Evolutionary conservation across 2,113 vertebrate species (phyloP), one percentile per base, ranked within the genome.

Genomic region (Apteryx owenii): DNA sequence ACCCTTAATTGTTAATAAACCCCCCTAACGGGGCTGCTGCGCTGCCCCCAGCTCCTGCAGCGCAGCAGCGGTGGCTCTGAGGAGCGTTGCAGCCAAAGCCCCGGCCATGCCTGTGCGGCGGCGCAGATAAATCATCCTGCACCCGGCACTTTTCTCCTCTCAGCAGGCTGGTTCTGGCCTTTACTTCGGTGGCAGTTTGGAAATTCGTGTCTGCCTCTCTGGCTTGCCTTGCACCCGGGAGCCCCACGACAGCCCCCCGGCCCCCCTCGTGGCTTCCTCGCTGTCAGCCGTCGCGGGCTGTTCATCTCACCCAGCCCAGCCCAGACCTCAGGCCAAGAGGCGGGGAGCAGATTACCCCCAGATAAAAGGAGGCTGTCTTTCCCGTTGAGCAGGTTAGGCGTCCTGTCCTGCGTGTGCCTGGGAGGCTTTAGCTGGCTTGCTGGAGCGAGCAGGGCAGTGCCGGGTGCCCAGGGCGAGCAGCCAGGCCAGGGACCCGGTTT

Each of bases 281-380:
- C 31, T 81, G 54, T 26, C 96, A 96, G 89, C 71, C 76, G 2
- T 61, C 8, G 22, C 16, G 48, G 22, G 5, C 28, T 29, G 1
- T 79, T 85, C 10, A 69, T 88, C 75, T 79, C 54, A 54, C 33
- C 53, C 68, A 10, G 62, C 38, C 62, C 90, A 68, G 72, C 91
- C 95, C 62, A 4, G 8, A 90, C 94, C 88, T 25, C 69, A 29
- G 81, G 92, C 81, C 79, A 29, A 61, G 88, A 71, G 72, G 76
- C 81, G 88, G 77, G 90, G 93, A 94, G 81, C 89, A 78, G 90
- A 22, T 96, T 89, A 86, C 68, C 22, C 8, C 18, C n/a, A 20
- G 68, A 48, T 0, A 3, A n/a, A 64, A 36, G 31, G n/a, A 72
- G 60, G 56, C 78, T 65, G 84, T 5, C 0, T 51, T 91, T 97